A percentile compares a stretch with the other conserved stretches of the same genome.
These are phyloP conservation scores for Oreochromis mossambicus DNA, from an alignment of 2,797 vertebrate genomes.

Conservation along the genomic window DNA sequence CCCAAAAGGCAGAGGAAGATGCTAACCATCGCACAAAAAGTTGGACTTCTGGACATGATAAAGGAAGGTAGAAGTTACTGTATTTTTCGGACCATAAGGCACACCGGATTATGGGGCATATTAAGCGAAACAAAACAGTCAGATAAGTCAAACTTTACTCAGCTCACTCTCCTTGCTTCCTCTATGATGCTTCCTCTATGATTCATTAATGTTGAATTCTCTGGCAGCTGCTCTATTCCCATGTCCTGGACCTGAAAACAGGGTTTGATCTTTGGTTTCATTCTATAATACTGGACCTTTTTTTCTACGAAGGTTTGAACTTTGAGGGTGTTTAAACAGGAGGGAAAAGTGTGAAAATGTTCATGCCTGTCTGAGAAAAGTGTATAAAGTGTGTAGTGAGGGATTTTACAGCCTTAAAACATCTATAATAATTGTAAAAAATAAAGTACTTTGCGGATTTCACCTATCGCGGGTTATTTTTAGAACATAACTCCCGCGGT, in stretches of 20 bases:
- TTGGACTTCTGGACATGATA: neutral
- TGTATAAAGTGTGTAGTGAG: too few species aligned
- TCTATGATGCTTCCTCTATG: neutral
- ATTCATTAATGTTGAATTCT: too few species aligned
- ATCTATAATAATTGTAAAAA: too few species aligned
- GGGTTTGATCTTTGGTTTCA: too few species aligned
- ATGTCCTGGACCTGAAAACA: too few species aligned
- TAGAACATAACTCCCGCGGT: neutral
- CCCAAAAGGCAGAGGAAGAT: neutral
- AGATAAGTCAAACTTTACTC: neutral
- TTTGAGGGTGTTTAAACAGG: too few species aligned
- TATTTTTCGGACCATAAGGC: neutral
- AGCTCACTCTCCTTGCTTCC: neutral
- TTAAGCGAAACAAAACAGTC: neutral
- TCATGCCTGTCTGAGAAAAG: too few species aligned
- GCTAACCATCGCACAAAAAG: neutral
- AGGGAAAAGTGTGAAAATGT: too few species aligned
- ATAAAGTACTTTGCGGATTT: neutral
- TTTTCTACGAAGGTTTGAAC: too few species aligned
- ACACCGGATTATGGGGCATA: neutral
- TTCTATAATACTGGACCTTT: too few species aligned
- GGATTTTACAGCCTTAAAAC: too few species aligned
- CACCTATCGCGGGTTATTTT: neutral
- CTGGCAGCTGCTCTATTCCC: too few species aligned
- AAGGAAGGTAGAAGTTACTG: neutral